Evolutionary conservation across 1,140 invertebrate species (phyloP), one percentile per base, ranked within the genome.

Genomic region (Venturia canescens): DNA sequence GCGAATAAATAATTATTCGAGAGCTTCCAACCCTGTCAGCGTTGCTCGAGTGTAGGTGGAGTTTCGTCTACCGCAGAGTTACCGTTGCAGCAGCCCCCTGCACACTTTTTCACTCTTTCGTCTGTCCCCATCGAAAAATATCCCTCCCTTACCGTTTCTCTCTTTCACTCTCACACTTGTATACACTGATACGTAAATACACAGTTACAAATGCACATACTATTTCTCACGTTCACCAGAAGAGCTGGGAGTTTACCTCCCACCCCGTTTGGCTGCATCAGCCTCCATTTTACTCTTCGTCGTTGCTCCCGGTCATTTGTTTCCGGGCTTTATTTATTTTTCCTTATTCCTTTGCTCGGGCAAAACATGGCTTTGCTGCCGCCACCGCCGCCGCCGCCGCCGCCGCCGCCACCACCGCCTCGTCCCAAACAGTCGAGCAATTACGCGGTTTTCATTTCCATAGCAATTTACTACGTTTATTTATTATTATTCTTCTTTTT

Each of bases 1-100:
- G 75, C 57, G 75, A 74, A 74, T 74, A 74, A 74, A 74, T 74
- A 74, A 74, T 74, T 74, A 74, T 74, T 74, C 48, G 71, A 74
- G 48, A 74, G 71, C 71, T 74, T 74, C 23, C 48, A 44, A 48
- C 48, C 71, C 71, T 27, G 44, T 71, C 78, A 48, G 7, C 78
- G 60, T 29, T 70, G 26, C 21, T 34, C 5, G 60, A 27, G 74
- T 38, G 21, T 34, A 48, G 48, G 48, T 74, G 16, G 76, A 66
- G 60, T 67, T 57, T 74, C 75, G 57, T 78, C 57, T 57, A 78
- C 57, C 75, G 60, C 75, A 74, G 27, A 44, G 57, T 21, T 50
- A 38, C 75, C 23, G 60, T 67, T 29, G 31, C 75, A 34, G 5
- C 11, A n/a, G n/a, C 29, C 27, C 34, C 34, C 11, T 66, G 4